Conservation (phyloP, 2,797 vertebrate genomes). For the Sparus aurata region DNA sequence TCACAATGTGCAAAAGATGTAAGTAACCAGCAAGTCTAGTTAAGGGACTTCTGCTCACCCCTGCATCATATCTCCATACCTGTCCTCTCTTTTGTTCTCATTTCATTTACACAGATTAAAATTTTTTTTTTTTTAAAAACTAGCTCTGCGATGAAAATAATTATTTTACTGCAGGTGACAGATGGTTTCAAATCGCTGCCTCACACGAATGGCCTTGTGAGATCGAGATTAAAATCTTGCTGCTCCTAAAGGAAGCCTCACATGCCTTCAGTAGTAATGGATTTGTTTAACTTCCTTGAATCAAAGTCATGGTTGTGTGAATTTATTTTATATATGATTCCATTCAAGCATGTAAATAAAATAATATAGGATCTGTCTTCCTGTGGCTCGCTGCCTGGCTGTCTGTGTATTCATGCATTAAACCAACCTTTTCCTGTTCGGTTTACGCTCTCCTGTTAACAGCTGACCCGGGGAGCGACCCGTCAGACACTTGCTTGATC, state of each 20-base stretch:
- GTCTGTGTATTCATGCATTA: conserved; percentile 43
- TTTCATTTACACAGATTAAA: conserved; percentile 1
- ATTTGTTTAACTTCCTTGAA: conserved; percentile 10
- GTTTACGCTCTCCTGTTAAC: conserved; percentile 59
- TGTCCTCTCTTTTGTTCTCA: not conserved
- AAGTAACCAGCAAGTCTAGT: not conserved
- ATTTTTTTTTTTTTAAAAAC: not conserved
- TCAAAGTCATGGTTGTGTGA: not conserved
- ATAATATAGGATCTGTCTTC: not conserved
- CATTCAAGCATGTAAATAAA: not conserved
- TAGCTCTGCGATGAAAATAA: conserved; percentile 5
- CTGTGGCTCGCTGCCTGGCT: conserved; percentile 3
- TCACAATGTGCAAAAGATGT: conserved; percentile 6
- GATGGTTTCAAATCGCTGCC: conserved; percentile 18
- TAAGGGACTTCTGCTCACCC: conserved; percentile 4
- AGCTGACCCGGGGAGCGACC: conserved; percentile 42
- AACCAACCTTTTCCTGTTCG: conserved; percentile 28
- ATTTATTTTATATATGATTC: conserved; percentile 8
- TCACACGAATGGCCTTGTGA: conserved; percentile 27
- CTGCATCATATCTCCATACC: not conserved
- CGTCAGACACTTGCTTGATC: conserved; percentile 39
- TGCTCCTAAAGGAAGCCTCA: not conserved
- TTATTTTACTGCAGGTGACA: conserved; percentile 13
- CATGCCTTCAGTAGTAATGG: not conserved
- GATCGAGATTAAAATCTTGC: conserved; percentile 5